phyloP scores from a whole-genome alignment of 2,797 vertebrate genomes.

The Adrianichthys oophorus region DNA sequence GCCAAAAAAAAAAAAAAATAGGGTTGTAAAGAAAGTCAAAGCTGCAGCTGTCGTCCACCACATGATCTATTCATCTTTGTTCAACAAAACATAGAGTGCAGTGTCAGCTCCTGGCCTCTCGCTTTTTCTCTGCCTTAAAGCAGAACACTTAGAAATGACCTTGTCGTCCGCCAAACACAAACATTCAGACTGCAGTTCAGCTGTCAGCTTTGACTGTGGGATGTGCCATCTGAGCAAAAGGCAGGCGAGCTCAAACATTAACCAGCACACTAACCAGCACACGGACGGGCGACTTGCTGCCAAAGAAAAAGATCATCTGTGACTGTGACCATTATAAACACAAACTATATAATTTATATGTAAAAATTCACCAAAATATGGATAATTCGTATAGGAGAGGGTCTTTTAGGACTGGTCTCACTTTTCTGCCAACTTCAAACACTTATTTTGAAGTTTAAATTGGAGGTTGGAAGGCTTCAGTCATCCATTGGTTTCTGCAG shows the following conservation, averaged over 20 bases:
- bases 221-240: not conserved
- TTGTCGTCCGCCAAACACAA: not conserved
- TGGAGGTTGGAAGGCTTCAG: too few relatives aligned
- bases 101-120: not conserved
- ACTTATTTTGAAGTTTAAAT: too few relatives aligned
- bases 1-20: too few relatives aligned
- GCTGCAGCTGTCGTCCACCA: not conserved
- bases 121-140: not conserved
- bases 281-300: constrained; percentile 4
- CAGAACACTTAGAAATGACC: not conserved
- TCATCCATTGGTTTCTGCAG: too few relatives aligned
- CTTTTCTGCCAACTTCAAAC: too few relatives aligned
- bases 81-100: not conserved
- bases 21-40: too few relatives aligned
- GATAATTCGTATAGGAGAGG: too few relatives aligned
- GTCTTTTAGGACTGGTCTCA: too few relatives aligned
- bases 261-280: constrained; percentile 29
- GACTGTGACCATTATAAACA: too few relatives aligned
- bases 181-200: constrained; percentile 10
- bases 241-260: constrained; percentile 39
- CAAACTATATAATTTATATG: too few relatives aligned
- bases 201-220: constrained; percentile 6
- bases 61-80: constrained; percentile 3
- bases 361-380: too few relatives aligned
- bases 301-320: not conserved